phyloP scores from a whole-genome alignment of 2,888 invertebrate genomes.

The Dromius quadrimaculatus region DNA sequence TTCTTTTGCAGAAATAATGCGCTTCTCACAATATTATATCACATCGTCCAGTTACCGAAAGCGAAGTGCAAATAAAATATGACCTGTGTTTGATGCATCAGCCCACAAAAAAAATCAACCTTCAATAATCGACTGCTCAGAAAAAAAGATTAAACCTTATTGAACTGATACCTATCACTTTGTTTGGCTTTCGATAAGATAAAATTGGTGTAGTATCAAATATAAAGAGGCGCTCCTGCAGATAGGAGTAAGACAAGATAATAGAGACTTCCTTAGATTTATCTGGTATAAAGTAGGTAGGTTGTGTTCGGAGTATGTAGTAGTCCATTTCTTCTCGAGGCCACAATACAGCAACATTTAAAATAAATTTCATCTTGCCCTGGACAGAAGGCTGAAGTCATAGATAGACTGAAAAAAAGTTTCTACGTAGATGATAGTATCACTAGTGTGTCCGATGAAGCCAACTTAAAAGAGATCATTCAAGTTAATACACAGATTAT shows the following conservation, averaged over 20 bases:
- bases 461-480: background rate
- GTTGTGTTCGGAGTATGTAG: too few relatives aligned
- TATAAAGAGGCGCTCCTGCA: slow-evolving; percentile 26
- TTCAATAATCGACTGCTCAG: slow-evolving; percentile 15
- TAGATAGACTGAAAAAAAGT: background rate
- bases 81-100: slow-evolving; percentile 22
- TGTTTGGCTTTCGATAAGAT: slow-evolving; percentile 3
- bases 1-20: background rate
- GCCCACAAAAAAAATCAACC: slow-evolving; percentile 2
- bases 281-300: slow-evolving; percentile 6
- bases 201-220: slow-evolving; percentile 13
- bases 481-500: background rate
- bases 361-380: background rate
- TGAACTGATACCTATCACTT: background rate
- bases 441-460: background rate
- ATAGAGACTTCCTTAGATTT: slow-evolving; percentile 19
- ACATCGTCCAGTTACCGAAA: slow-evolving; percentile 18
- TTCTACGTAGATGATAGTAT: background rate
- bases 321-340: slow-evolving; percentile 55
- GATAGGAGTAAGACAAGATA: background rate
- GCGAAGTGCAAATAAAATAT: slow-evolving; percentile 7
- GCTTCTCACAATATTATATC: background rate
- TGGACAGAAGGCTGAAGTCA: too few relatives aligned
- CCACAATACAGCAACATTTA: slow-evolving; percentile 48
- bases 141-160: background rate